Evolutionary conservation across 1,140 invertebrate genomes (phyloP), one percentile per base, ranked within the genome.

Genomic region (Megalonaias nervosa): DNA sequence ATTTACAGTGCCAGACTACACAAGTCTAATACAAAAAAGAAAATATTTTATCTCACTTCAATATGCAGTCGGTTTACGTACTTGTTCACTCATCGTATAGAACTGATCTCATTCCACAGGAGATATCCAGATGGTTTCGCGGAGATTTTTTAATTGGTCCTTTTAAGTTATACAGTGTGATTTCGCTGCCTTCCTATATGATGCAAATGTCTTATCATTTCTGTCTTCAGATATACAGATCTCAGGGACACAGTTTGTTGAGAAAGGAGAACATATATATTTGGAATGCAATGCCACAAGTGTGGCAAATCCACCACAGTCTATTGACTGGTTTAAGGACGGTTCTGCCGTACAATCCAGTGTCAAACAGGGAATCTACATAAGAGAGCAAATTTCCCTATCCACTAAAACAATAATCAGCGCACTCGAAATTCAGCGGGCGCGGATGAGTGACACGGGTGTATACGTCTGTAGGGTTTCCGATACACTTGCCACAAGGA

Each of bases 241-340:
- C 23, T 80, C 81, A 15, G 86, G 86, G 15, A 84, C 80, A 56
- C 74, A 80, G 58, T 83, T 83, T 64, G 84, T 87, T 6, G 86
- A 87, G 73, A 85, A 85, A 68, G 86, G 86, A 19, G 80, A 84
- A 67, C 80, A 81, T 11, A 85, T 87, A 14, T 73, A 83, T 38
- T 72, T 87, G 13, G 66, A 81, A 17, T 87, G 86, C 75, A 87
- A 87, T 72, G 79, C 82, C 16, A 79, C 81, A 0, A 48, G 70
- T 56, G 17, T 60, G 2, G 67, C 71, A 38, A 55, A 76, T 26
- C 75, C 81, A 13, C 86, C 82, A 11, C 79, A 82, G 61, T 75
- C 82, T 61, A 48, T 85, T 58, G 82, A 85, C 82, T 87, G 86
- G 86, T 87, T 87, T 72, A 84, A 84, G 71, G 84, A 85, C 68